These are phyloP conservation scores for Taphrorychus bicolor DNA, from an alignment of 2,888 invertebrate genomes.

Conservation along the genomic window DNA sequence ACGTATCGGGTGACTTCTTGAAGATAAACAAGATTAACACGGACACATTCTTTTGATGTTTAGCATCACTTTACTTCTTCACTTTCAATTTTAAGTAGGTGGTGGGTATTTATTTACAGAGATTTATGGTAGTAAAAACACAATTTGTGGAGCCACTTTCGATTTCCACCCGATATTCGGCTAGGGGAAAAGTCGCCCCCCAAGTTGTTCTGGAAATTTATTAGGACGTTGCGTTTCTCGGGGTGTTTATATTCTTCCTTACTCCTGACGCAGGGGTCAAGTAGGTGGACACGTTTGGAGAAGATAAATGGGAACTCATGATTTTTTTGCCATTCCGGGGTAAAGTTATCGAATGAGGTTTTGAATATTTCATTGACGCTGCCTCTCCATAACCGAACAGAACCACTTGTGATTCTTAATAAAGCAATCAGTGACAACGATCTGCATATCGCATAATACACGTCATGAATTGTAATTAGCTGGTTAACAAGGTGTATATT, in stretches of 20 bases:
- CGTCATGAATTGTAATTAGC: neutral
- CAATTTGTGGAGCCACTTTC: neutral
- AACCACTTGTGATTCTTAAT: too few species aligned
- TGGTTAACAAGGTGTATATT: conserved; percentile 1
- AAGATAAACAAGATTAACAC: neutral
- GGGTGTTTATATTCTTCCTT: conserved; percentile 37
- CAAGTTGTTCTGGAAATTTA: conserved; percentile 28
- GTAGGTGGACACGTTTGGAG: conserved; percentile 37
- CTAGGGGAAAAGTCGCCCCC: conserved; percentile 26
- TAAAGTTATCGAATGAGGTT: conserved; percentile 16
- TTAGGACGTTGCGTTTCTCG: conserved; percentile 36
- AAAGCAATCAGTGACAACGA: neutral
- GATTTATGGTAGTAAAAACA: neutral
- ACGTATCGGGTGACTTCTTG: neutral
- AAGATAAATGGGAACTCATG: conserved; percentile 31
- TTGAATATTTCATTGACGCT: conserved; percentile 32
- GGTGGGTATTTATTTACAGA: too few species aligned
- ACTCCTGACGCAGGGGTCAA: conserved; percentile 36
- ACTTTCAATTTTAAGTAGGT: too few species aligned
- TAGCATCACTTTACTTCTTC: too few species aligned
- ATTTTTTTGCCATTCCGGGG: conserved; percentile 35
- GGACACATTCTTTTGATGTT: neutral
- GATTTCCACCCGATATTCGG: conserved; percentile 1
- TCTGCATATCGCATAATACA: neutral
- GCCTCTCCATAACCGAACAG: neutral